Base-by-base conservation (phyloP, 2,113 vertebrate species). In the Actenoides lindsayi region DNA sequence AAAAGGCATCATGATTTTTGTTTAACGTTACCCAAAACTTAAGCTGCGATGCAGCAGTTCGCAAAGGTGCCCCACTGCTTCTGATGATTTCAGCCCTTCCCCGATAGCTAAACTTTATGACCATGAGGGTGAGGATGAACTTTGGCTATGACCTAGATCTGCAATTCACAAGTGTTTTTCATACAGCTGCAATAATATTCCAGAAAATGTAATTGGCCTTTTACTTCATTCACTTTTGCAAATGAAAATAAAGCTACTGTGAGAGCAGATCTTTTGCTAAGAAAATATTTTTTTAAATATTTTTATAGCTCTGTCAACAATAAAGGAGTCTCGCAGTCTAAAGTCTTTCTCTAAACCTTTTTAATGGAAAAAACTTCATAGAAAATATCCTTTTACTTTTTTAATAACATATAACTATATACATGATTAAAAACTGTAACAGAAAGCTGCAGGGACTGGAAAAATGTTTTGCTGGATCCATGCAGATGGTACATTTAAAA, bases 351-450 rank as follows among this genome's bases (percentile, higher is more conserved):
- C 96, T 98, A 98, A 96, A 97, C 76, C 87, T 90, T 95, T 98
- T 97, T 98, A 98, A 98, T 98, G 97, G 96, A 98, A 98, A 97
- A 97, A 97, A 95, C 69, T 96, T 98, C 97, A 98, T 97, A 98
- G 97, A 98, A 93, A 96, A 88, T 96, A 98, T 96, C 96, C 91
- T 95, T 90, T 97, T 98, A 97, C 97, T 98, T 97, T 98, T 97
- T 98, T 99, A 98, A 98, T 98, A 98, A 97, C 97, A 98, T 97
- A 98, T 98, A 98, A 98, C 97, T 97, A 98, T 98, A 98, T 97
- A 98, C 98, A 99, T 97, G 97, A 98, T 98, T 98, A 98, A 98
- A 98, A 97, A 96, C 96, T 97, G 97, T 96, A 93, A 95, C 87
- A 95, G 91, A 94, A 97, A 98, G 97, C 98, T 96, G 87, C 97